Base-by-base conservation (phyloP, 92 coral and sea anemone species). In the Epizoanthus ramosus region DNA sequence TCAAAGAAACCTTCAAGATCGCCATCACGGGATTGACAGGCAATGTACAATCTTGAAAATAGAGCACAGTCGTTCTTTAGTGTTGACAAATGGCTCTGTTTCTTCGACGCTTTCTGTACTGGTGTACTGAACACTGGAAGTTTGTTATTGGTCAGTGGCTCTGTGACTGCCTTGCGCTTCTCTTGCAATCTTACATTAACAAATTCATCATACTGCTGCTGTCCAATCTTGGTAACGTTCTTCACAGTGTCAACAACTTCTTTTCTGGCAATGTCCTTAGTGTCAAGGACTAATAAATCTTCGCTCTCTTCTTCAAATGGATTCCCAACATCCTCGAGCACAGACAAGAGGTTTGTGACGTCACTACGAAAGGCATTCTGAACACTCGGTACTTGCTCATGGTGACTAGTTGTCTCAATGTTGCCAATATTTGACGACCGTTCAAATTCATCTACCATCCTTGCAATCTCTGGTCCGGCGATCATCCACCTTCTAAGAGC, bases 21-120 rank as follows among this genome's bases (percentile, higher is more conserved):
- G 45, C 92, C 95, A 63, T 89, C 89, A 28, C 80, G 64, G 63
- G 43, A 83, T 61, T 92, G 92, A 67, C 95, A 88, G 16, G 90
- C 82, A 24, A 86, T 83, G 60, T 92, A 92, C 25, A 92, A 72
- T 72, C 90, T 74, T 37, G 92, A 87, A 66, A 88, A 88, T 0
- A 88, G 59, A 25, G 85, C 54, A 50, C 91, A 91, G 79, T 91
- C 90, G 41, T 88, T 73, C 59, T 85, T 87, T 76, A 88, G 75
- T 43, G 75, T 59, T 8, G 85, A 83, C 18, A 35, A 31, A 8
- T 80, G 23, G 59, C 87, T n/a, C 73, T 5, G 79, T 76, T 43
- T 83, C 71, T 25, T 64, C 14, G 76, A 23, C 13, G 56, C 28
- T 67, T 67, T 82, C 21, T 35, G 74, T 58, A 61, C 31, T 2